Evolutionary conservation across 2,797 vertebrate species (phyloP).

Genomic region (Betta splendens): DNA sequence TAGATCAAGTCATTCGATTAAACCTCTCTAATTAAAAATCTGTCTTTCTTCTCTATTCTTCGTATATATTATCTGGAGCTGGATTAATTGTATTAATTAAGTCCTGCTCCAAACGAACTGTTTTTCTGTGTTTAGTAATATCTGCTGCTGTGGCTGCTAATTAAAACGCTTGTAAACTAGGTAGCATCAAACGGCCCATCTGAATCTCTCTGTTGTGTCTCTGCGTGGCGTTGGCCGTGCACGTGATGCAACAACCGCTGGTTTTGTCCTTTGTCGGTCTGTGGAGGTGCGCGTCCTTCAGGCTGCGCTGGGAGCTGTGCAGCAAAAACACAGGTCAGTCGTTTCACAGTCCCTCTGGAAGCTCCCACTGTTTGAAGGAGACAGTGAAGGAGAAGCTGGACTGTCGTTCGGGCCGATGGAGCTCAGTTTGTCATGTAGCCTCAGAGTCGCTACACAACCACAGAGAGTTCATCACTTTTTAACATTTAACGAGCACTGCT

Average conservation of each 20-base stretch:
- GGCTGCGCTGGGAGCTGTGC: conserved; percentile 30
- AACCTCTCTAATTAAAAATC: conserved; percentile 71
- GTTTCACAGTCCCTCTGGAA: conserved; percentile 30
- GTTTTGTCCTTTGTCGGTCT: conserved; percentile 26
- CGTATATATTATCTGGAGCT: conserved; percentile 37
- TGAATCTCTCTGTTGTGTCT: conserved; percentile 31
- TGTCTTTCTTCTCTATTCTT: conserved; percentile 34
- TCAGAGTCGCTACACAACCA: conserved; percentile 33
- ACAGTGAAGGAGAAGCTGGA: conserved; percentile 9
- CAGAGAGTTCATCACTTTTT: too few relatives aligned
- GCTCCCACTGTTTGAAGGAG: conserved; percentile 9
- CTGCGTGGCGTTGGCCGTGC: conserved; percentile 16
- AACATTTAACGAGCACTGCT: conserved; percentile 11
- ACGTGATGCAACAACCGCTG: conserved; percentile 50
- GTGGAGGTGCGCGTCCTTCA: conserved; percentile 51
- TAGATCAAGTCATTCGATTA: conserved; percentile 57
- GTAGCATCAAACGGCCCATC: conserved; percentile 44
- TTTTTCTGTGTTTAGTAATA: conserved; percentile 48
- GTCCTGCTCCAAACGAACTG: conserved; percentile 43
- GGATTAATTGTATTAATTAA: conserved; percentile 69
- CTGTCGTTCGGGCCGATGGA: conserved; percentile 18
- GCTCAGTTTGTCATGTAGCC: conserved; percentile 20
- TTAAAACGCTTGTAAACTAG: conserved; percentile 67
- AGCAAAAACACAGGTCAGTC: conserved; percentile 41
- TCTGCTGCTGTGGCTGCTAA: conserved; percentile 62